Conservation (phyloP, 2,797 vertebrate genomes). For the Rhadinocentrus ornatus region DNA sequence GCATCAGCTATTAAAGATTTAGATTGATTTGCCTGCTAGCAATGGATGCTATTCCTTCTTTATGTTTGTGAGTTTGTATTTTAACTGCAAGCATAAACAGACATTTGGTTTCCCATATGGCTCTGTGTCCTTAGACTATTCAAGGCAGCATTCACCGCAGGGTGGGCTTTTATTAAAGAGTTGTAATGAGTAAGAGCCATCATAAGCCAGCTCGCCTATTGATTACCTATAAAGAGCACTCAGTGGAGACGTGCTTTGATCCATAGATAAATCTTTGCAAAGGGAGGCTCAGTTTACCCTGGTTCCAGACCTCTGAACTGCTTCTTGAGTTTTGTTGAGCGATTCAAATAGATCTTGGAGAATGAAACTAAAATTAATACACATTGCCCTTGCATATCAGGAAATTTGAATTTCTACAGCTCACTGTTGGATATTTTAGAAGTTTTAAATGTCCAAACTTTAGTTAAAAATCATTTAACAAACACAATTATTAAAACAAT, state of each 20-base stretch:
- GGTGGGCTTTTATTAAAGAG: constrained; percentile 83
- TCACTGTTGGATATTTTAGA: background rate
- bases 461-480: background rate
- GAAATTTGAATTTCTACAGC: background rate
- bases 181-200: constrained; percentile 82
- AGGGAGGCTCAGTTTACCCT: constrained; percentile 57
- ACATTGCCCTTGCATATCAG: background rate
- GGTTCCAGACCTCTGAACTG: constrained; percentile 47
- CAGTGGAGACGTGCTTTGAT: constrained; percentile 76
- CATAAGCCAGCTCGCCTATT: constrained; percentile 77
- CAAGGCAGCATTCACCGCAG: constrained; percentile 68
- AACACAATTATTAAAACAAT: background rate
- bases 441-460: background rate
- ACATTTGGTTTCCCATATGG: constrained; percentile 50
- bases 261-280: constrained; percentile 78
- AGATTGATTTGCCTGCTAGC: constrained; percentile 22
- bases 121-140: constrained; percentile 47
- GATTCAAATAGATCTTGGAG: constrained; percentile 40
- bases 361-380: constrained; percentile 4
- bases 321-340: constrained; percentile 50
- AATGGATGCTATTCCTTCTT: constrained; percentile 8
- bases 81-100: constrained; percentile 50
- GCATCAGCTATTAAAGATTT: constrained; percentile 30
- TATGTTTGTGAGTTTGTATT: constrained; percentile 38
- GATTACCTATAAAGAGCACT: constrained; percentile 82